Percentiles rank a stretch among this genome's conserved stretches.
Evolutionary conservation across 2,888 invertebrate species (phyloP).

Genomic region (Heliconius erato): DNA sequence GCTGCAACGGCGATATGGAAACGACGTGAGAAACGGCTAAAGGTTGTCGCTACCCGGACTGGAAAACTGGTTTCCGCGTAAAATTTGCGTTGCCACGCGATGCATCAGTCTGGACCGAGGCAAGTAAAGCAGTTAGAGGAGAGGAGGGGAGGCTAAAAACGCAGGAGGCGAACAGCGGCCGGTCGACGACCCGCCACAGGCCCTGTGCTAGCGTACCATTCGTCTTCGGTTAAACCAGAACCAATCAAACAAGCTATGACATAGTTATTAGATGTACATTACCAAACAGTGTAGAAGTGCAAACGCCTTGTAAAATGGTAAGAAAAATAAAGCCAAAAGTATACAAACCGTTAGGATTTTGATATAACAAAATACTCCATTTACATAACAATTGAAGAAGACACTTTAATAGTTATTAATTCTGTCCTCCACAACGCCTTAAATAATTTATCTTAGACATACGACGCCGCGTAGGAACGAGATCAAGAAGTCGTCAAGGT

Average conservation of each 20-base stretch:
- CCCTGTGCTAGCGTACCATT: constrained; percentile 82
- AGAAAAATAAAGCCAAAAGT: not conserved
- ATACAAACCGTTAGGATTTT: not conserved
- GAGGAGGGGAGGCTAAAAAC: constrained; percentile 74
- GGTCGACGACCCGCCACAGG: constrained; percentile 83
- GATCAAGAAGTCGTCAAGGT: constrained; percentile 83
- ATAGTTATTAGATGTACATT: constrained; percentile 51
- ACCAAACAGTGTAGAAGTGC: not conserved
- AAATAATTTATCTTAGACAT: constrained; percentile 70
- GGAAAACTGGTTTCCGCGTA: constrained; percentile 78
- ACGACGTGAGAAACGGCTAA: constrained; percentile 64
- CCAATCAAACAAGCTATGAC: constrained; percentile 75
- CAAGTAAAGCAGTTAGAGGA: constrained; percentile 70
- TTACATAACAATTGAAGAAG: constrained; percentile 58
- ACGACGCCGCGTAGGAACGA: constrained; percentile 77
- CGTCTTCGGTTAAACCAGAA: constrained; percentile 65
- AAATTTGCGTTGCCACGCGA: constrained; percentile 83
- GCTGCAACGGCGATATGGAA: constrained; percentile 45
- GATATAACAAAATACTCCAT: constrained; percentile 20
- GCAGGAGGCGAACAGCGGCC: constrained; percentile 82
- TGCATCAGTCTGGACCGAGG: constrained; percentile 81
- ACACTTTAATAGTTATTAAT: constrained; percentile 62
- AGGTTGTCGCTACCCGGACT: constrained; percentile 57
- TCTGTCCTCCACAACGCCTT: constrained; percentile 60
- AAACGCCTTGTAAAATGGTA: not conserved